Percentiles rank a stretch among this genome's conserved stretches.
These are phyloP conservation scores for Plagiodera versicolora DNA, from an alignment of 2,888 invertebrate species.

Conservation along the genomic window DNA sequence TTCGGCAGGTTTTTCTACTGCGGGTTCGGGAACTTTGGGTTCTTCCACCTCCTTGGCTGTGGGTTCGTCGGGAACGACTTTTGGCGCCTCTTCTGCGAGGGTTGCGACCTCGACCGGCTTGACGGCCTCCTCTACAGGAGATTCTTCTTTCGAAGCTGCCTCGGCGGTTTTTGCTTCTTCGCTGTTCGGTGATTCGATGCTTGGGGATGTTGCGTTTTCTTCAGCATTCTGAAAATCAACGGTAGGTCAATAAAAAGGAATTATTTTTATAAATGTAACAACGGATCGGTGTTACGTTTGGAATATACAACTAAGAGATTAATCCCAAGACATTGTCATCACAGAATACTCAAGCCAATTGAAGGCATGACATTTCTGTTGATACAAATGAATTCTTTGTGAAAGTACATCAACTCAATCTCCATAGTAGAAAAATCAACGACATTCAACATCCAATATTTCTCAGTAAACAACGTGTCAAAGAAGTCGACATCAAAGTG, in stretches of 20 bases:
- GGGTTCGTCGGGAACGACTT: constrained; percentile 24
- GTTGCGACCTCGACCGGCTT: constrained; percentile 19
- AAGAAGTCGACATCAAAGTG: no score
- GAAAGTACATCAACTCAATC: no score
- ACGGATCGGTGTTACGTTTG: no score
- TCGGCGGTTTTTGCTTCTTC: constrained; percentile 34
- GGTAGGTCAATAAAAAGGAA: background rate
- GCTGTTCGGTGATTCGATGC: constrained; percentile 45
- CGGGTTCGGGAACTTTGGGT: constrained; percentile 34
- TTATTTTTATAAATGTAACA: no score
- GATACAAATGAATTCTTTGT: no score
- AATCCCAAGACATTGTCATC: no score
- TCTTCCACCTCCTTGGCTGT: constrained; percentile 28
- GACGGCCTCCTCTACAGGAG: constrained; percentile 26
- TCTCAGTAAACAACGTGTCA: no score
- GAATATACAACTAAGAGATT: no score
- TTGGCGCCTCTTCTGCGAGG: constrained; percentile 19
- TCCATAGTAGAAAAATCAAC: no score
- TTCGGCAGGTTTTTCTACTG: constrained; percentile 32
- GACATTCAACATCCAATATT: no score
- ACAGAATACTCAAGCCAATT: no score
- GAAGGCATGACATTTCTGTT: no score
- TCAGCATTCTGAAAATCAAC: constrained; percentile 48
- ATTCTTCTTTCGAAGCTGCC: constrained; percentile 37
- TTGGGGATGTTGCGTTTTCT: constrained; percentile 45